phyloP scores from a whole-genome alignment of 2,888 invertebrate species.

The Sarcophaga rosellei region DNA sequence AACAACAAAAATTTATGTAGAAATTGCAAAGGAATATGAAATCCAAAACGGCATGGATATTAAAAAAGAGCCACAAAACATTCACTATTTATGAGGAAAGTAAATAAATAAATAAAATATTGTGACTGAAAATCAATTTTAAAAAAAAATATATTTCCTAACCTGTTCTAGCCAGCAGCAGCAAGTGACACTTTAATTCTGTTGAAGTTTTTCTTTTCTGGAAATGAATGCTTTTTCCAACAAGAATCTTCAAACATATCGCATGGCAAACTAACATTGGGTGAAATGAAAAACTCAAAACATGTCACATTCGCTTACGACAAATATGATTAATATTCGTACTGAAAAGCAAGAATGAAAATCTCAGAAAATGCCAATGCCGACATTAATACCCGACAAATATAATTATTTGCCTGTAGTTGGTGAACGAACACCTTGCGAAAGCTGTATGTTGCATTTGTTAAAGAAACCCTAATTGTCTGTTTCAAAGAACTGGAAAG shows the following conservation, averaged over 20 bases:
- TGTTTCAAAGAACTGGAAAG: no score
- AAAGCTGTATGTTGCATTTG: no score
- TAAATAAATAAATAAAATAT: neutral
- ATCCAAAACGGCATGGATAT: neutral
- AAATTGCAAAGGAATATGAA: constrained; percentile 31
- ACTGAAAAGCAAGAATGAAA: no score
- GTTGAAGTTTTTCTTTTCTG: neutral
- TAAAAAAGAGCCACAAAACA: constrained; percentile 14
- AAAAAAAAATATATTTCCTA: no score
- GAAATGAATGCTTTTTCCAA: neutral
- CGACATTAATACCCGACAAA: no score
- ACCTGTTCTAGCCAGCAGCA: no score
- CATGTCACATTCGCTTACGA: constrained; percentile 51
- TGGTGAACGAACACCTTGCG: no score
- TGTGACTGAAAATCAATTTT: constrained; percentile 19
- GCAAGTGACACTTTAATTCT: no score
- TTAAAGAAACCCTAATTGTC: no score
- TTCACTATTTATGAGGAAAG: constrained; percentile 44
- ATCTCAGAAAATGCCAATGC: no score
- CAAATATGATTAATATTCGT: constrained; percentile 29
- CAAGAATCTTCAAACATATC: constrained; percentile 5
- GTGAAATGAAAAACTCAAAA: neutral
- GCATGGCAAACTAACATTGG: neutral
- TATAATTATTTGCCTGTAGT: no score
- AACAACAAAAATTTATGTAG: constrained; percentile 28